Evolutionary conservation across 2,797 vertebrate species (phyloP), one percentile per base, ranked within the genome.

Genomic region (Sebastes diaconus): DNA sequence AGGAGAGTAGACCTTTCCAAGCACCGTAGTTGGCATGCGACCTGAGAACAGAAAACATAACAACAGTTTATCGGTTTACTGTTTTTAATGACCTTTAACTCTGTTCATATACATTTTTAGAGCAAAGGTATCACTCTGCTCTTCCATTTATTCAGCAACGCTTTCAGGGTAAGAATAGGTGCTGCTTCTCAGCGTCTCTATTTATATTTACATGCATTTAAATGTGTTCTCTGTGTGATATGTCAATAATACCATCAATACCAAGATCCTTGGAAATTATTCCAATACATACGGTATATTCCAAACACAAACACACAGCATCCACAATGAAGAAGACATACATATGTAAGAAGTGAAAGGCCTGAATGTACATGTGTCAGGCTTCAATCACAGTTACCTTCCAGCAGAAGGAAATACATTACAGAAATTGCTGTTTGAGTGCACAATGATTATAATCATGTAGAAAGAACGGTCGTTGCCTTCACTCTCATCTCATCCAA

Each of bases 1-100:
- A 6, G 96, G 97, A 73, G 96, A 95, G 88, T 96, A 97, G 64
- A 98, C 97, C 87, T 97, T 96, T 42, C 97, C 97, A 68, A 98
- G 94, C 59, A 95, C 95, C 1, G 95, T 95, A 42, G 95, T 96
- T 64, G 96, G 96, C 96, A 97, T 94, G 42, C 95, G 95, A 54
- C 96, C 97, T 98, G 91, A 88, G 75, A 75, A 93, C n/a, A 90
- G 59, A 93, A 73, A 79, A 87, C 29, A 69, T 2, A 65, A 29
- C 5, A 39, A 14, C 13, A 27, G 8, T 65, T 25, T 34, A 46
- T 63, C n/a, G 27, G 34, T 46, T 73, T 22, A 61, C 12, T 12
- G 5, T 54, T 68, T 42, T 18, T 42, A 42, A 61, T 63, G 3
- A 36, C 20, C 57, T 13, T 18, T 42, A 57, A 10, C 2, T 46